phyloP scores from a whole-genome alignment of 1,140 invertebrate genomes.

The Nasonia longicornis region DNA sequence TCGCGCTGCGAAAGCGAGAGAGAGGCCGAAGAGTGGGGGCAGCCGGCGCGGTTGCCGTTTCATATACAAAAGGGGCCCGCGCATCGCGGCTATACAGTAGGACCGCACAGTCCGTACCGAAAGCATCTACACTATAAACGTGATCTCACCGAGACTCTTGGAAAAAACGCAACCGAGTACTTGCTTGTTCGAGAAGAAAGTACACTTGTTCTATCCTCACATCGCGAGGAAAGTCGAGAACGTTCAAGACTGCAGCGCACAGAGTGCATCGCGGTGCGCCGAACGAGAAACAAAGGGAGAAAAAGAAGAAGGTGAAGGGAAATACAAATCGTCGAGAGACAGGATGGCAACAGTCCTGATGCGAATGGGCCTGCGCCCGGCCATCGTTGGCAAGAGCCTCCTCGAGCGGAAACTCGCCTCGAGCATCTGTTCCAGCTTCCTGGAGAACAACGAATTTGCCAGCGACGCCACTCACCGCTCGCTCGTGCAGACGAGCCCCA shows the following conservation, averaged over 20 bases:
- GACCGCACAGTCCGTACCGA: not conserved
- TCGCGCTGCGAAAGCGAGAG: not conserved
- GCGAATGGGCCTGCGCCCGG: conserved; percentile 47
- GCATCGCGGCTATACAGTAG: conserved; percentile 3
- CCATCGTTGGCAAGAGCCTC: conserved; percentile 37
- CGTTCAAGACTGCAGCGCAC: not conserved
- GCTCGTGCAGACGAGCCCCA: not conserved
- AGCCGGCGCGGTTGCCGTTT: conserved; percentile 12
- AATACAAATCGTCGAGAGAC: too few relatives aligned
- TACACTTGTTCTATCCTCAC: not conserved
- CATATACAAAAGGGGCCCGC: conserved; percentile 37
- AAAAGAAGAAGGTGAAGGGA: too few relatives aligned
- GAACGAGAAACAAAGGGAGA: too few relatives aligned
- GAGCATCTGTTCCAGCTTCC: conserved; percentile 27
- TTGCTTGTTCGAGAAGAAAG: not conserved
- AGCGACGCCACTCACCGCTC: not conserved
- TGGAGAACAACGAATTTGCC: not conserved
- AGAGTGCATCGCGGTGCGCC: not conserved
- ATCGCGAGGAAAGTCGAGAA: not conserved
- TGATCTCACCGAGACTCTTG: not conserved
- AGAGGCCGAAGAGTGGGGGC: not conserved
- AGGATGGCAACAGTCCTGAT: conserved; percentile 54
- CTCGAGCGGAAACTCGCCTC: conserved; percentile 48
- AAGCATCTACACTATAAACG: not conserved
- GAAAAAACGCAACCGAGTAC: not conserved